Conservation (phyloP, 2,113 vertebrate species). For the Isichthys henryi region DNA sequence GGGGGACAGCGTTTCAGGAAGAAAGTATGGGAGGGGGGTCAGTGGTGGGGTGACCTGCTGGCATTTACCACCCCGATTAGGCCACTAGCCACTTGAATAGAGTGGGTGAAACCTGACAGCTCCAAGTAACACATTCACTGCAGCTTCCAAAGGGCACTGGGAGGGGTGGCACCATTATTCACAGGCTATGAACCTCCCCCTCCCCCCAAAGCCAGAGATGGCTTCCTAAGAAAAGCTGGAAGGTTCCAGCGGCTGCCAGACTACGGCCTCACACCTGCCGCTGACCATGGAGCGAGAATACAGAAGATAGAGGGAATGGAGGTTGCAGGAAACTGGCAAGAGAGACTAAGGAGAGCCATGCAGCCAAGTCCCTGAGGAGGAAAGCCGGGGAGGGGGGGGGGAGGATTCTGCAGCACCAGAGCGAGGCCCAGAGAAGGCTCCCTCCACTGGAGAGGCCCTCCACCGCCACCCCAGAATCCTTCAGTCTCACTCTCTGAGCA, state of each 20-base stretch:
- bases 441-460: neutral
- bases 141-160: neutral
- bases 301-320: neutral
- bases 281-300: neutral
- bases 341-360: neutral
- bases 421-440: no score
- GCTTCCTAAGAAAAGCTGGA: neutral
- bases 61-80: neutral
- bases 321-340: neutral
- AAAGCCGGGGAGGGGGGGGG: neutral
- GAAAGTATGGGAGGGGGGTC: neutral
- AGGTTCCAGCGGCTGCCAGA: neutral
- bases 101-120: neutral
- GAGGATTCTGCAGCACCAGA: neutral
- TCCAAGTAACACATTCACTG: neutral
- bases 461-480: constrained; percentile 10
- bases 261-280: neutral
- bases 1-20: neutral
- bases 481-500: neutral
- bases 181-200: neutral
- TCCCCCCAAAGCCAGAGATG: neutral
- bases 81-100: neutral
- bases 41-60: neutral
- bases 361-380: neutral
- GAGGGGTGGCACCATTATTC: neutral